Evolutionary conservation across 2,113 vertebrate genomes (phyloP).

Genomic region (Petroica traversi): DNA sequence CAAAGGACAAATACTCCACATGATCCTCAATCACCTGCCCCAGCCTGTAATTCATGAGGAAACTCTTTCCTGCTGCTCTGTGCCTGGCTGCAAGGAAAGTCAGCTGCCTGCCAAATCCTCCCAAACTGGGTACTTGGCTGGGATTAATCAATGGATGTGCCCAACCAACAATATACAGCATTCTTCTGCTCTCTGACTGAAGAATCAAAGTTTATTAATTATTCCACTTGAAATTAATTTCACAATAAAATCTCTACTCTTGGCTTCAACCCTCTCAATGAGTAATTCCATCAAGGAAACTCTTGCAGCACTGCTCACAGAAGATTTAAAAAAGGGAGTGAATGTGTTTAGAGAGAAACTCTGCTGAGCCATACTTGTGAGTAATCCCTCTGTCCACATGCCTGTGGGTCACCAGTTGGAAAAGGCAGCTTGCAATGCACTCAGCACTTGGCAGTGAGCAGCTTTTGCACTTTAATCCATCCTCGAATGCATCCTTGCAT

Average conservation of each 20-base stretch:
- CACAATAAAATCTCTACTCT: background rate
- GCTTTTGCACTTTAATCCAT: background rate
- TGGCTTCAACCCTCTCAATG: background rate
- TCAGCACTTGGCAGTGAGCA: background rate
- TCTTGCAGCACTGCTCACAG: background rate
- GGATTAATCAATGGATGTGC: background rate
- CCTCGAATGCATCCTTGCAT: background rate
- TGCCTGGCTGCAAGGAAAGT: background rate
- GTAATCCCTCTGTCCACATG: background rate
- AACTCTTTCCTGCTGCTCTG: background rate
- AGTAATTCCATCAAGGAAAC: background rate
- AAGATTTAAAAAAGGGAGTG: background rate
- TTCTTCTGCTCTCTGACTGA: background rate
- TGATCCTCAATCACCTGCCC: background rate
- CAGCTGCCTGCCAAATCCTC: background rate
- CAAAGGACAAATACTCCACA: background rate
- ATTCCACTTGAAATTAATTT: background rate
- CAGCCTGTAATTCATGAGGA: background rate
- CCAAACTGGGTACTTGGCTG: background rate
- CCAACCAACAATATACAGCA: background rate
- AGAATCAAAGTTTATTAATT: background rate
- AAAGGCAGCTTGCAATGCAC: background rate
- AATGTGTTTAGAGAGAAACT: background rate
- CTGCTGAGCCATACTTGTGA: background rate
- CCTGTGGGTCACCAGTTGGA: background rate